Conservation (phyloP, 2,113 vertebrate genomes). For the Mobula hypostoma region DNA sequence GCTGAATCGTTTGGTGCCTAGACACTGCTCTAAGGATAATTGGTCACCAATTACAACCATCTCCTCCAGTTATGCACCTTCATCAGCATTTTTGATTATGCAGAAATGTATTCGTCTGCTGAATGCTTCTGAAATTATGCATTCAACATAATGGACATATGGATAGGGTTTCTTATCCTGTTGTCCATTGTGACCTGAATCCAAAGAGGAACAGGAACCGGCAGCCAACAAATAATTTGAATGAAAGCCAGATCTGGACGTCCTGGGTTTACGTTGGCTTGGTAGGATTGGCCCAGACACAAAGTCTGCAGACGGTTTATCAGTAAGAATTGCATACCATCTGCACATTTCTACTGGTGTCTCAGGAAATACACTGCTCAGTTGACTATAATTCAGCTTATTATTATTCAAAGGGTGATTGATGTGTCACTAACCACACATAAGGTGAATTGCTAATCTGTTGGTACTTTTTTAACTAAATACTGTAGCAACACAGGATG, state of each 20-base stretch:
- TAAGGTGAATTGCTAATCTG: neutral
- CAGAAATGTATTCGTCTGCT: neutral
- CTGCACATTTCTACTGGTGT: neutral
- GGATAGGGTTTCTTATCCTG: neutral
- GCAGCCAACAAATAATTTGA: neutral
- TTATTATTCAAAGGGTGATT: neutral
- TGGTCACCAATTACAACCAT: no score
- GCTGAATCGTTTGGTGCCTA: no score
- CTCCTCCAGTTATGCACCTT: no score
- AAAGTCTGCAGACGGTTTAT: slow-evolving; percentile 21
- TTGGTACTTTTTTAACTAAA: no score
- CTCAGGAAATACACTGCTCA: neutral
- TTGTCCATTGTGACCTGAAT: neutral
- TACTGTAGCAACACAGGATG: neutral
- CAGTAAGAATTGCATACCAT: neutral
- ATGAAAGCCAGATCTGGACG: neutral
- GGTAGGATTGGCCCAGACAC: neutral
- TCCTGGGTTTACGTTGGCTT: neutral
- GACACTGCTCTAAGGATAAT: no score
- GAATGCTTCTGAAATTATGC: neutral
- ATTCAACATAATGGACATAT: neutral
- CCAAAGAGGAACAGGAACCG: neutral
- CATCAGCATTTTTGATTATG: neutral
- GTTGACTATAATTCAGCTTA: neutral
- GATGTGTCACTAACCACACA: neutral